Conservation (phyloP, 1,140 invertebrate species). For the Drosophila tristis region DNA sequence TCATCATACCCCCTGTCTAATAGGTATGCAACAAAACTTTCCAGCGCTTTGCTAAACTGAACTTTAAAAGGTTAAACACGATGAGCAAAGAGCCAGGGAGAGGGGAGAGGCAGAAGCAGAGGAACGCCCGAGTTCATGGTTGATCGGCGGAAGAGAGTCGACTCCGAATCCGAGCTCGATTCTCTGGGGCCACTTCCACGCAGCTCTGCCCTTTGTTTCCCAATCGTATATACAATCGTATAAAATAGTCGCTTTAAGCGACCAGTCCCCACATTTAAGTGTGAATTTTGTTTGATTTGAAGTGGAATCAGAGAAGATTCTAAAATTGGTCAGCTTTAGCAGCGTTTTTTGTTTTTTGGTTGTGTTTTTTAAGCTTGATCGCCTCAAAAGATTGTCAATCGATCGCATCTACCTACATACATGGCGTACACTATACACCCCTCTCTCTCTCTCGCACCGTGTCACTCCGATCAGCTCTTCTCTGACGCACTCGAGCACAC, state of each 20-base stretch:
- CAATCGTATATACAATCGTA: background rate
- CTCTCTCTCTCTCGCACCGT: background rate
- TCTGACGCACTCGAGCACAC: conserved; percentile 29
- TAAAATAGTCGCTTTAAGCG: conserved; percentile 38
- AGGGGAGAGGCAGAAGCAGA: conserved; percentile 5
- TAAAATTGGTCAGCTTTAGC: conserved; percentile 65
- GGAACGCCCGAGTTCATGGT: conserved; percentile 59
- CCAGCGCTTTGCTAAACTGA: conserved; percentile 45
- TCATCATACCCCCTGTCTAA: no score
- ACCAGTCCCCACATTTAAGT: conserved; percentile 31
- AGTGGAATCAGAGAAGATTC: conserved; percentile 55
- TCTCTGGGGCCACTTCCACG: conserved; percentile 58
- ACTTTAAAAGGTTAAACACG: conserved; percentile 59
- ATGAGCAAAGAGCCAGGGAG: background rate
- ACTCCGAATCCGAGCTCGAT: background rate
- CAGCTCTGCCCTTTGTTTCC: conserved; percentile 54
- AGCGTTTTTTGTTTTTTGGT: background rate
- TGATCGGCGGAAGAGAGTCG: conserved; percentile 39
- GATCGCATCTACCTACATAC: conserved; percentile 43
- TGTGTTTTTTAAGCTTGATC: conserved; percentile 29
- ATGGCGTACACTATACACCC: conserved; percentile 7
- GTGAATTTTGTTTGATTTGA: conserved; percentile 51
- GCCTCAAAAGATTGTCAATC: conserved; percentile 49
- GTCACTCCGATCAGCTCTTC: conserved; percentile 2
- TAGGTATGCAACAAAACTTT: conserved; percentile 2